phyloP scores from a whole-genome alignment of 2,113 vertebrate species.

The Glaucidium brasilianum region DNA sequence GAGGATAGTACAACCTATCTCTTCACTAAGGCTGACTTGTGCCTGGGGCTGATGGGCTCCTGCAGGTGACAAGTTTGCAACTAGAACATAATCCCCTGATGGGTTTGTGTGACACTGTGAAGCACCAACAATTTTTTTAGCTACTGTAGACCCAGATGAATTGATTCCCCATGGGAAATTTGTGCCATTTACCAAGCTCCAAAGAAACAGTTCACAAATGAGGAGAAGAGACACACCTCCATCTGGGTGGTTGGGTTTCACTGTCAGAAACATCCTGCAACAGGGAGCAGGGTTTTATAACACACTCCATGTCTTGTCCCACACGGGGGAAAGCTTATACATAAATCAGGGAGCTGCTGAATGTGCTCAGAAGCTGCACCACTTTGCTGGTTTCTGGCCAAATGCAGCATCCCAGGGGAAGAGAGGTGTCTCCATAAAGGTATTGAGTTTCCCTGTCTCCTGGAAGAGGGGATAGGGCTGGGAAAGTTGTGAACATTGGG shows the following conservation, averaged over 20 bases:
- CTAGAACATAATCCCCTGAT: background rate
- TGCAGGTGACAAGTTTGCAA: background rate
- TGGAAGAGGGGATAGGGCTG: background rate
- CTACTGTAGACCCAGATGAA: background rate
- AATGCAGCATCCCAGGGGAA: background rate
- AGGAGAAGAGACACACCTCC: background rate
- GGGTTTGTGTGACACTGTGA: background rate
- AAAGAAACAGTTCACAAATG: background rate
- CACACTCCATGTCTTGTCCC: background rate
- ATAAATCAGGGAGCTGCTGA: background rate
- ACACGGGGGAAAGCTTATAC: background rate
- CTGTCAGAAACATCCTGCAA: rapidly evolving
- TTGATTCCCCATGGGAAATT: background rate
- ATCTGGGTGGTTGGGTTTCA: rapidly evolving
- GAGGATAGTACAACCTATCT: background rate
- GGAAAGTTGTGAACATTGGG: background rate
- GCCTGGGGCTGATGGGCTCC: background rate
- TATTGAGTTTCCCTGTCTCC: background rate
- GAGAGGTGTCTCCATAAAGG: background rate
- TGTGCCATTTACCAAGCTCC: background rate
- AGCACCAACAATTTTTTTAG: background rate
- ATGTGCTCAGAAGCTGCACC: background rate
- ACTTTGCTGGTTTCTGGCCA: background rate
- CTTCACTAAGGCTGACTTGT: background rate
- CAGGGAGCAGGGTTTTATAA: background rate